phyloP scores from a whole-genome alignment of 1,140 invertebrate genomes.

The Microplitis demolitor region DNA sequence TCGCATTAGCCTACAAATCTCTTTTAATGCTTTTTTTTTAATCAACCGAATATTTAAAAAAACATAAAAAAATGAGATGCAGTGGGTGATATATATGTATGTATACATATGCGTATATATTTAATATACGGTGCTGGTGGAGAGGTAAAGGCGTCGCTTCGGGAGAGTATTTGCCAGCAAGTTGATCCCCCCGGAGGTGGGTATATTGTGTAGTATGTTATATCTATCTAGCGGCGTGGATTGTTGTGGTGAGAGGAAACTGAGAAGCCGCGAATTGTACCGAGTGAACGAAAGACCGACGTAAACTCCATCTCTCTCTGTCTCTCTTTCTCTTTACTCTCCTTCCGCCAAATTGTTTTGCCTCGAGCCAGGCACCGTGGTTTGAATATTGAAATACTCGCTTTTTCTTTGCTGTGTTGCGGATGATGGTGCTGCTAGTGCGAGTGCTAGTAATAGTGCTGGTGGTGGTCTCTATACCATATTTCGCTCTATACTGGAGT shows the following conservation, averaged over 20 bases:
- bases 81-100: too few species aligned
- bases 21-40: too few species aligned
- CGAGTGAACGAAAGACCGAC: background rate
- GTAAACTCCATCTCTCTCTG: background rate
- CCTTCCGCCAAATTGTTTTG: slow-evolving; percentile 5
- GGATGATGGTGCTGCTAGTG: too few species aligned
- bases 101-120: too few species aligned
- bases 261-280: slow-evolving; percentile 9
- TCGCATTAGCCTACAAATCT: slow-evolving; percentile 4
- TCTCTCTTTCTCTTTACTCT: background rate
- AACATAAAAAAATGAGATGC: too few species aligned
- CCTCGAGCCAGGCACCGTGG: background rate
- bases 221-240: background rate
- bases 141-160: background rate
- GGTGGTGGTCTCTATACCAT: background rate
- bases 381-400: slow-evolving; percentile 4
- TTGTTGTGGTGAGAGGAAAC: background rate
- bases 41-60: too few species aligned
- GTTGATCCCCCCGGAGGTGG: background rate
- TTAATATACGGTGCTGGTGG: background rate
- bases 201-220: background rate
- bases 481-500: background rate
- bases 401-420: background rate
- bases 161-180: background rate
- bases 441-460: too few species aligned